A percentile compares a stretch with the other conserved stretches of the same genome.
phyloP scores from a whole-genome alignment of 2,113 vertebrate genomes.

The Microcebus murinus region DNA sequence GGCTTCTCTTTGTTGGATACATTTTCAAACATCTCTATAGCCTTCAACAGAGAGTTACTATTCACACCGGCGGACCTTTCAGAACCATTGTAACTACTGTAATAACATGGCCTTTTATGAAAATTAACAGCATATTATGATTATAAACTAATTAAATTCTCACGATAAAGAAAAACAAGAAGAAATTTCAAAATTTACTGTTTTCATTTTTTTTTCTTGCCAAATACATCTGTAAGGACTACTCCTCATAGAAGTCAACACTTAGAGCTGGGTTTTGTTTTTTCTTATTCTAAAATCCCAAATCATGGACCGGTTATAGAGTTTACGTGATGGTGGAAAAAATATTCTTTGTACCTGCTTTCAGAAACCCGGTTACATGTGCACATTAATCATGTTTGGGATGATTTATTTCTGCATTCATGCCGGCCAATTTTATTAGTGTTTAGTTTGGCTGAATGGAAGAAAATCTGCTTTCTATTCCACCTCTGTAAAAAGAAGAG shows the following conservation, averaged over 20 bases:
- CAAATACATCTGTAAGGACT: neutral
- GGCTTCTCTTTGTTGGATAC: neutral
- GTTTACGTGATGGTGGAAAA: slow-evolving; percentile 35
- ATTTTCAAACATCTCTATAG: neutral
- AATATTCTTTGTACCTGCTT: slow-evolving; percentile 58
- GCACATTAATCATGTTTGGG: slow-evolving; percentile 72
- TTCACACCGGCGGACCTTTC: neutral
- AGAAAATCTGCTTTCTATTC: slow-evolving; percentile 72
- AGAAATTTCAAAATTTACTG: neutral
- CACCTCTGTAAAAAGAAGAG: slow-evolving; percentile 51
- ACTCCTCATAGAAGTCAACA: slow-evolving; percentile 11
- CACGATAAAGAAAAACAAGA: neutral
- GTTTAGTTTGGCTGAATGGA: slow-evolving; percentile 66
- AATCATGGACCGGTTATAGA: slow-evolving; percentile 37
- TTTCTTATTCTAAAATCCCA: slow-evolving; percentile 3
- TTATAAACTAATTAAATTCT: neutral
- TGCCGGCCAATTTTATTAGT: slow-evolving; percentile 70
- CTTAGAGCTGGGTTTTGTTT: neutral
- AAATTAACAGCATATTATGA: neutral
- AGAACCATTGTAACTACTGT: neutral
- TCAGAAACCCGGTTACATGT: slow-evolving; percentile 54
- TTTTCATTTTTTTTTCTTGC: neutral
- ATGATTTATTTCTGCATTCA: slow-evolving; percentile 71
- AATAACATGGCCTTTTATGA: neutral
- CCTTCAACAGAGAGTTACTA: neutral